These are phyloP conservation scores for Cydia fagiglandana DNA, from an alignment of 1,140 invertebrate species.

Conservation along the genomic window DNA sequence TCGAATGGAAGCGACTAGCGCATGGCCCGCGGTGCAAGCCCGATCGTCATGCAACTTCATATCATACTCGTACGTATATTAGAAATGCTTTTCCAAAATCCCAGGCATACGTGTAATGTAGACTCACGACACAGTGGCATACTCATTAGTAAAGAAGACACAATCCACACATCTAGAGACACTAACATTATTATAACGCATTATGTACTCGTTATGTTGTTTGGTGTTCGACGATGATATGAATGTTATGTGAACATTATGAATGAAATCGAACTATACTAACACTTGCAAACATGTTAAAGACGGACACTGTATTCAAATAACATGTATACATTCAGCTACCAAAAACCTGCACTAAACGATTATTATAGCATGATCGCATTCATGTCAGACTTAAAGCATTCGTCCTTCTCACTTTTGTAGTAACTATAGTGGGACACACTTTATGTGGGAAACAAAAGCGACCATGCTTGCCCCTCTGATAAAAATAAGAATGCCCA, in stretches of 20 bases:
- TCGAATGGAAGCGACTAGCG: slow-evolving; percentile 72
- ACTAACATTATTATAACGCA: slow-evolving; percentile 61
- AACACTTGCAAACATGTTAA: slow-evolving; percentile 43
- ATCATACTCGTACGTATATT: slow-evolving; percentile 72
- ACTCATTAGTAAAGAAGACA: slow-evolving; percentile 73
- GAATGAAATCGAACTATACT: slow-evolving; percentile 39
- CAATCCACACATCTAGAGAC: slow-evolving; percentile 72
- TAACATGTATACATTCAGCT: slow-evolving; percentile 36
- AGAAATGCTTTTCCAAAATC: slow-evolving; percentile 74
- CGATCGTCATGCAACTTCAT: slow-evolving; percentile 59
- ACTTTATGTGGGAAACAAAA: not conserved
- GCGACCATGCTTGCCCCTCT: slow-evolving; percentile 29
- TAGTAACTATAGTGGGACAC: not conserved
- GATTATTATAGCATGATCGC: not conserved
- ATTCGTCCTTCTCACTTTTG: not conserved
- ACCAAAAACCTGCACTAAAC: slow-evolving; percentile 12
- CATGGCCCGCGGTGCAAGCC: slow-evolving; percentile 71
- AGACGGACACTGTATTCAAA: slow-evolving; percentile 57
- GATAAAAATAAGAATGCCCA: slow-evolving; percentile 49
- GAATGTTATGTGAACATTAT: slow-evolving; percentile 34
- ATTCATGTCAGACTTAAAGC: not conserved
- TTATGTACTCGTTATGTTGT: slow-evolving; percentile 53
- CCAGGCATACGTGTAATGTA: slow-evolving; percentile 68
- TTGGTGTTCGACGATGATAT: slow-evolving; percentile 38
- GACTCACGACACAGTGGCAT: slow-evolving; percentile 65